Conservation (phyloP, 2,797 vertebrate species). For the Enteromius anoplus region DNA sequence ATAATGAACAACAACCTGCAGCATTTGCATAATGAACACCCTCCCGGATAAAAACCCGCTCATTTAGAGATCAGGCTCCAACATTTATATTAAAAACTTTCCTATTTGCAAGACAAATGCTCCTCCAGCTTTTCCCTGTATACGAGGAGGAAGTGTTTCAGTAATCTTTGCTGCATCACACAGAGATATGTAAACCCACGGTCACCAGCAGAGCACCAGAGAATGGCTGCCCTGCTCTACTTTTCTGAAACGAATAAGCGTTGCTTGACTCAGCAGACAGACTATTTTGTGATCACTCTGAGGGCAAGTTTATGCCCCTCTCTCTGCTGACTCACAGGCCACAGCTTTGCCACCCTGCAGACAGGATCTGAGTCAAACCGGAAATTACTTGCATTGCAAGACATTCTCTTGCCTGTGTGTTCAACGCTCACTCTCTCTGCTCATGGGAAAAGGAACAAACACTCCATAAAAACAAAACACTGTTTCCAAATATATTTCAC, state of each 20-base stretch:
- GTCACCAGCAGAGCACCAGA: conserved; percentile 19
- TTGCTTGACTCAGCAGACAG: conserved; percentile 46
- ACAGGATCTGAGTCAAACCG: conserved; percentile 26
- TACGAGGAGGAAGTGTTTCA: background rate
- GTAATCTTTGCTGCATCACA: background rate
- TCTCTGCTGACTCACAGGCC: background rate
- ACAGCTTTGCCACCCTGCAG: conserved; percentile 12
- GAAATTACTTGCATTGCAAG: conserved; percentile 25
- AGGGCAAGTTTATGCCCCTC: conserved; percentile 21
- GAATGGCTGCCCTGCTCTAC: conserved; percentile 20
- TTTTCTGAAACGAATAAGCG: conserved; percentile 43
- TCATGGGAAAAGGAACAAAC: background rate
- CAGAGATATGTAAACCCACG: background rate
- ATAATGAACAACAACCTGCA: conserved; percentile 26
- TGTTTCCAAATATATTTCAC: conserved; percentile 2
- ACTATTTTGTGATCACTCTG: background rate
- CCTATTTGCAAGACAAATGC: conserved; percentile 26
- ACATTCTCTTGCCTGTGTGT: conserved; percentile 16
- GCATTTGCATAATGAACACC: conserved; percentile 38
- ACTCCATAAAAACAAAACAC: conserved; percentile 17
- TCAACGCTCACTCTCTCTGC: background rate
- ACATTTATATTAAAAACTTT: background rate
- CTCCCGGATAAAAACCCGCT: background rate
- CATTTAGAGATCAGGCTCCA: background rate
- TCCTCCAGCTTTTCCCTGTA: background rate